Conservation (phyloP, 2,888 invertebrate genomes). For the Mythimna vitellina region DNA sequence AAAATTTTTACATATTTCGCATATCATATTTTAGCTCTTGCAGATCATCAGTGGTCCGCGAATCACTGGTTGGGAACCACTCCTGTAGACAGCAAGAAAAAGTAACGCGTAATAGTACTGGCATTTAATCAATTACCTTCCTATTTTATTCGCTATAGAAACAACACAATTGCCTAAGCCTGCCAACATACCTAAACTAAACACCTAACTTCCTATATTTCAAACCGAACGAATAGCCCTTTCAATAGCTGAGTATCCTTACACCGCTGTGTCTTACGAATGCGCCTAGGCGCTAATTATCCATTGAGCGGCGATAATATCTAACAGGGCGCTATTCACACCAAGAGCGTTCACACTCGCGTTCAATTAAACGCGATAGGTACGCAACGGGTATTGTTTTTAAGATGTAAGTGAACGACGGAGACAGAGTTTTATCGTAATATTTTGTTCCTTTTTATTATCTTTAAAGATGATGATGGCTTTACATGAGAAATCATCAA, state of each 20-base stretch:
- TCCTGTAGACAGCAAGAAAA: background rate
- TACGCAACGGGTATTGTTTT: conserved; percentile 45
- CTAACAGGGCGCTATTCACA: conserved; percentile 69
- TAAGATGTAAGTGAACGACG: conserved; percentile 48
- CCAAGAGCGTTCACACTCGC: conserved; percentile 64
- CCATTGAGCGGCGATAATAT: conserved; percentile 67
- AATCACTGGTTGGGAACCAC: too few species aligned
- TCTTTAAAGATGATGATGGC: too few species aligned
- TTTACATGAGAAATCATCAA: too few species aligned
- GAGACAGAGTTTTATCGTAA: background rate
- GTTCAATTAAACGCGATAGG: conserved; percentile 64
- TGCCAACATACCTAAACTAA: conserved; percentile 6
- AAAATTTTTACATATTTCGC: too few species aligned
- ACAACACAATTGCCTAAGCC: background rate
- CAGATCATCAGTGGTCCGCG: too few species aligned
- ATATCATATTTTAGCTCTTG: too few species aligned
- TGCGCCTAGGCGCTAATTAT: conserved; percentile 65
- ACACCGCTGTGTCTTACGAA: conserved; percentile 51
- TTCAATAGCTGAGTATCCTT: conserved; percentile 57
- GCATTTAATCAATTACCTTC: background rate
- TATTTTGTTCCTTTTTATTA: background rate
- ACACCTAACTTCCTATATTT: conserved; percentile 52
- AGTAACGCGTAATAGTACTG: too few species aligned
- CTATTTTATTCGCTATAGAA: background rate
- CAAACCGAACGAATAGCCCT: conserved; percentile 47